Evolutionary conservation across 1,140 invertebrate genomes (phyloP).

Genomic region (Calephelis nemesis): DNA sequence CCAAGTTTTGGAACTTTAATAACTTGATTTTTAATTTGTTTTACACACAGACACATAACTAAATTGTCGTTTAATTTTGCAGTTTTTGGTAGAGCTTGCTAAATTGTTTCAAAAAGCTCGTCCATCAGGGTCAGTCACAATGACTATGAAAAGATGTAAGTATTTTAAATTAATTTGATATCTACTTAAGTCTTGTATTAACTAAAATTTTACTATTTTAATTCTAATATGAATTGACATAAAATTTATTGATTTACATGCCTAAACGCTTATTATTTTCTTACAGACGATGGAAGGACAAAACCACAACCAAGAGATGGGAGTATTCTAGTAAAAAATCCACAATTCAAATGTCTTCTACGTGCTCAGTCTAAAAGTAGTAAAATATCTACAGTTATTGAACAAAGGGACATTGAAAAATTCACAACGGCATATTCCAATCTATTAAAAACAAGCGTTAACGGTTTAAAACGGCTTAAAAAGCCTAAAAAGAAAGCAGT

Average conservation of each 20-base stretch:
- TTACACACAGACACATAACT: constrained; percentile 33
- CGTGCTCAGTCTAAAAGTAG: constrained; percentile 86
- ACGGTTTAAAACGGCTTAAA: constrained; percentile 91
- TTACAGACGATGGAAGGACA: constrained; percentile 88
- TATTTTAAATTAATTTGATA: constrained; percentile 31
- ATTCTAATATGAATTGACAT: neutral
- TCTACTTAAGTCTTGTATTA: neutral
- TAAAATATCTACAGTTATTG: constrained; percentile 90
- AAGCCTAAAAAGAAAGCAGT: constrained; percentile 85
- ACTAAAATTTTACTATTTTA: neutral
- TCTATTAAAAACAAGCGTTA: constrained; percentile 91
- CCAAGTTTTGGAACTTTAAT: neutral
- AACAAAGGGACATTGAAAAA: constrained; percentile 91
- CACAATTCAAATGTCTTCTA: constrained; percentile 89
- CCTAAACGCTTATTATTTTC: constrained; percentile 5
- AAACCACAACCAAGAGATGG: constrained; percentile 84
- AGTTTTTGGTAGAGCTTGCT: constrained; percentile 84
- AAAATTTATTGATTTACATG: neutral
- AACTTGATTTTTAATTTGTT: constrained; percentile 9
- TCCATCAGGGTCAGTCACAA: constrained; percentile 81
- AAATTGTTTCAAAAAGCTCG: constrained; percentile 85
- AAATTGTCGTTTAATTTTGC: constrained; percentile 44
- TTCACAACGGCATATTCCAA: constrained; percentile 92
- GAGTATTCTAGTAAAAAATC: constrained; percentile 80
- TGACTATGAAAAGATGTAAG: constrained; percentile 88